These are phyloP conservation scores for Pelecanoides urinatrix DNA, from an alignment of 2,113 vertebrate genomes.

Conservation along the genomic window DNA sequence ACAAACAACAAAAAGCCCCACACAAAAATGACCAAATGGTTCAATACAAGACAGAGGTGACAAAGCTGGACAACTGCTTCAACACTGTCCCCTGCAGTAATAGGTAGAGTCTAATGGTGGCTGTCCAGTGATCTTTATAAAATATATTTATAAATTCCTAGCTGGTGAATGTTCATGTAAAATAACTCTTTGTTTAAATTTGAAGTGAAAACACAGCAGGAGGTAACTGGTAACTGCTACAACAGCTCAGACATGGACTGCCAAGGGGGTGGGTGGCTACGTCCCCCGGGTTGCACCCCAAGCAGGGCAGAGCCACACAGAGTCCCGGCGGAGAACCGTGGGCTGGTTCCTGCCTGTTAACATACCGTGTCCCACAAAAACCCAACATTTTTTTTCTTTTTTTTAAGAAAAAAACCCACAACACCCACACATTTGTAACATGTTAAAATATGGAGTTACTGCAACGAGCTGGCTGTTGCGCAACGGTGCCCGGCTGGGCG, in stretches of 20 bases:
- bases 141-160: not conserved
- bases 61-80: not conserved
- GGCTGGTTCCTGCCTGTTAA: not conserved
- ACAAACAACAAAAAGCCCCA: not conserved
- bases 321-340: accelerated
- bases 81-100: not conserved
- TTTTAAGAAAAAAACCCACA: accelerated
- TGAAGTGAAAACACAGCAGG: not conserved
- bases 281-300: accelerated
- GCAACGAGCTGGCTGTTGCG: accelerated
- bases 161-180: not conserved
- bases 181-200: not conserved
- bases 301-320: not conserved
- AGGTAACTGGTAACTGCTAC: not conserved
- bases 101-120: not conserved
- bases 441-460: accelerated
- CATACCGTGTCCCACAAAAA: accelerated
- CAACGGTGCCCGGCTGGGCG: accelerated
- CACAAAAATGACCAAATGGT: not conserved
- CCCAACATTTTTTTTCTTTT: accelerated
- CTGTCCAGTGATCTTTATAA: not conserved
- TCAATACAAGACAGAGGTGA: not conserved
- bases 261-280: accelerated
- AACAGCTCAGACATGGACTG: not conserved
- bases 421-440: not conserved